Base-by-base conservation (phyloP, 2,797 vertebrate genomes). In the Leptodactylus fallax region DNA sequence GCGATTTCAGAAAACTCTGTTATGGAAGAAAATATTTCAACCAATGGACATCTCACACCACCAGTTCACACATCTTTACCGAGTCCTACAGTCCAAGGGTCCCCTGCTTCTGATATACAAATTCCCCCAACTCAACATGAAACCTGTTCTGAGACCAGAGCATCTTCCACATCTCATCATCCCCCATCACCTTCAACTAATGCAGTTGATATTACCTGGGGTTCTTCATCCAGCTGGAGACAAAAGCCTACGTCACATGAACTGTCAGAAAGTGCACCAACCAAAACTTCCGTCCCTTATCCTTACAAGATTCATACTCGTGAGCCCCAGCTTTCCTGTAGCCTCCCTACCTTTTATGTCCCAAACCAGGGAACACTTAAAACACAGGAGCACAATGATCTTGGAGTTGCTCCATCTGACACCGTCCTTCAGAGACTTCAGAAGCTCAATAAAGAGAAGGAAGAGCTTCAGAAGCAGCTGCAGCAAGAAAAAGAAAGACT, bases 271-370 rank as follows among this genome's bases (percentile, higher is more conserved):
- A 92, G 86, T 90, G 91, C 90, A 21, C 72, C 87, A 13, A 0
- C 81, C 90, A 90, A 91, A 86, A 92, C 93, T 25, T 86, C 92
- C 61, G 72, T 92, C 71, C 91, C 92, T 23, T 90, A 87, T 8
- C 17, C 90, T 63, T 87, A 74, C 85, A 94, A 92, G 83, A 71
- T 80, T 0, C 94, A 94, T 3, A 25, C 78, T 5, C 94, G 92
- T 89, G 94, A 95, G n/a, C 10, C 92, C 5, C 90, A 93, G 45
- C 90, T 94, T 92, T 93, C 94, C 80, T 97, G 93, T 93, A 96
- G 94, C 93, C 94, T 97, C 83, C 97, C 97, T 0, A 97, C 96
- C 21, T 99, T 99, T 93, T 99, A 97, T 45, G 87, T 98, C 92
- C 97, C 98, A 6, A 93, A 94, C 12, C 93, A 94, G 77, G 95